phyloP scores from a whole-genome alignment of 2,797 vertebrate genomes.

The Phataginus tetradactyla region DNA sequence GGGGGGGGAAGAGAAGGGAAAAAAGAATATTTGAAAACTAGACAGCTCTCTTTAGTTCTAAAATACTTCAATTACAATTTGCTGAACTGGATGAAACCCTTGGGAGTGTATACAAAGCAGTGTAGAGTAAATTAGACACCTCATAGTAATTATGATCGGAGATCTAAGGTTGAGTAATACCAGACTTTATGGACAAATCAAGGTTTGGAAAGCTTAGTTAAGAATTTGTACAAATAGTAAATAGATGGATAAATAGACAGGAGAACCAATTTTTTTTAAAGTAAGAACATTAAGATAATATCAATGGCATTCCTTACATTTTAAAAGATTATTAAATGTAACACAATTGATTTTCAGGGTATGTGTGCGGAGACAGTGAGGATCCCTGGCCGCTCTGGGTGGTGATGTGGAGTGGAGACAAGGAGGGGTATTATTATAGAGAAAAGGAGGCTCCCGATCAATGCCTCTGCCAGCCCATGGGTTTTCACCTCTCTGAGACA shows the following conservation, averaged over 20 bases:
- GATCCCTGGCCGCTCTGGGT: not conserved
- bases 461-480: not conserved
- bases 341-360: not conserved
- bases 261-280: not conserved
- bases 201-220: not conserved
- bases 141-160: not conserved
- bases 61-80: not conserved
- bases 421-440: not conserved
- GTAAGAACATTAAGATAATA: not conserved
- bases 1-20: rapidly evolving
- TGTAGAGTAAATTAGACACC: not conserved
- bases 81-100: not conserved
- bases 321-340: not conserved
- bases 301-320: not conserved
- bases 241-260: not conserved
- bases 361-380: not conserved
- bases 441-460: not conserved
- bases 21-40: not conserved
- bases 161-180: not conserved
- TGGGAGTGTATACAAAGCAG: not conserved
- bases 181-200: not conserved
- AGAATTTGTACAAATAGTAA: not conserved
- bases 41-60: not conserved
- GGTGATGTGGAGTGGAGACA: not conserved
- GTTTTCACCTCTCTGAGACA: not conserved